Percentiles rank a stretch among this genome's conserved stretches.
phyloP scores from a whole-genome alignment of 2,888 invertebrate species.

The Diaprepes abbreviatus region DNA sequence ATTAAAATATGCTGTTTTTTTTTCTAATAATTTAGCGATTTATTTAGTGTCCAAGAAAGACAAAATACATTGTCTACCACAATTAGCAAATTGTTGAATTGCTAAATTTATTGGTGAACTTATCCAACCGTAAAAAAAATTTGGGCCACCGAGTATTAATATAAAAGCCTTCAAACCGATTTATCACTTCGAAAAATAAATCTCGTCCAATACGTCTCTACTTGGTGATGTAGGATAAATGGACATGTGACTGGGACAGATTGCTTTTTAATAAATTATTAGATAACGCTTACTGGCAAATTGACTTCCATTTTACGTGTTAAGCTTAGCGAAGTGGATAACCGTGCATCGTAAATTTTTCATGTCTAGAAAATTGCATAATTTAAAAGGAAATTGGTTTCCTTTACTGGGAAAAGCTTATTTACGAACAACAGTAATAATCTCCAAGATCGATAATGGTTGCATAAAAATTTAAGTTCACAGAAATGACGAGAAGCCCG shows the following conservation, averaged over 20 bases:
- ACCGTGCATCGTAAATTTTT: slow-evolving; percentile 12
- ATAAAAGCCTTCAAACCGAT: neutral
- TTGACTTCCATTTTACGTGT: slow-evolving; percentile 13
- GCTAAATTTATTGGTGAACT: too few relatives aligned
- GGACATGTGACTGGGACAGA: slow-evolving; percentile 9
- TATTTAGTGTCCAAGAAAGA: too few relatives aligned
- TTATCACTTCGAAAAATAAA: neutral
- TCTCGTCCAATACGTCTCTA: neutral
- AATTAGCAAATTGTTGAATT: too few relatives aligned
- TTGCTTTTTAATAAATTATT: slow-evolving; percentile 16
- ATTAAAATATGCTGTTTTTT: too few relatives aligned
- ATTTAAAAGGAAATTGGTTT: slow-evolving; percentile 22
- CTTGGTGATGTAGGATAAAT: neutral
- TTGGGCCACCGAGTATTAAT: too few relatives aligned
- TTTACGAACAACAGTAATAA: neutral
- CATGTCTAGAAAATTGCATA: slow-evolving; percentile 11
- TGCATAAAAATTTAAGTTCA: neutral
- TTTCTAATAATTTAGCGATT: too few relatives aligned
- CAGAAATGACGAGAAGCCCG: too few relatives aligned
- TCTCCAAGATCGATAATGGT: neutral
- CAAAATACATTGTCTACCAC: too few relatives aligned
- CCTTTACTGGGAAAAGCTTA: neutral
- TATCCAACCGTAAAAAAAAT: too few relatives aligned
- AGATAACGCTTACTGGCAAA: slow-evolving; percentile 15
- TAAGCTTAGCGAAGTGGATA: slow-evolving; percentile 14